phyloP scores from a whole-genome alignment of 2,113 vertebrate genomes.

The Hippocampus abdominalis region DNA sequence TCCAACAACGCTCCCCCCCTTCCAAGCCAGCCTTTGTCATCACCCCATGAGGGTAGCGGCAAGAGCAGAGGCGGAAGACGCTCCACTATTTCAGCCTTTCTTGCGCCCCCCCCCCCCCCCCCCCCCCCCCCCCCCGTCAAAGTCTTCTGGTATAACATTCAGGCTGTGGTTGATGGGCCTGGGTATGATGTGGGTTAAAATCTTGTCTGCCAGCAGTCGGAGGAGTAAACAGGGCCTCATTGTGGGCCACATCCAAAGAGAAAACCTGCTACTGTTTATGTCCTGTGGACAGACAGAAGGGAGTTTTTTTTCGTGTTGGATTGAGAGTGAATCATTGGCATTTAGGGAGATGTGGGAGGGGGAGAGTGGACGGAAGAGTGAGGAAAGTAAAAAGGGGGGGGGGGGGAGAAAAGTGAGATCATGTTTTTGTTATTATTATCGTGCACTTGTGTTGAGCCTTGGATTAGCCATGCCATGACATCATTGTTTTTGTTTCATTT shows the following conservation, averaged over 20 bases:
- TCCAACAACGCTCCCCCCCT: constrained; percentile 50
- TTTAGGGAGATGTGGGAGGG: constrained; percentile 50
- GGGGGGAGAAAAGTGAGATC: constrained; percentile 52
- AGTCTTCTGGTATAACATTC: constrained; percentile 61
- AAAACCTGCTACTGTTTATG: constrained; percentile 69
- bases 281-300: constrained; percentile 49
- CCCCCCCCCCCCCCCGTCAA: constrained; percentile 12
- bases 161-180: constrained; percentile 59
- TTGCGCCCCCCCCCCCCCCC: constrained; percentile 24
- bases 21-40: constrained; percentile 71
- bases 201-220: constrained; percentile 61
- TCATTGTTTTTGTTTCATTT: constrained; percentile 76
- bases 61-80: constrained; percentile 57
- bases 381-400: constrained; percentile 22
- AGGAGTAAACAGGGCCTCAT: constrained; percentile 73
- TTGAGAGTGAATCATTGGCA: constrained; percentile 62
- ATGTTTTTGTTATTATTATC: constrained; percentile 74
- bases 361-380: constrained; percentile 45
- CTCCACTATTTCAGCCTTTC: constrained; percentile 56
- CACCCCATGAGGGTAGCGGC: constrained; percentile 55
- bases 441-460: constrained; percentile 68
- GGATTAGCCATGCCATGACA: constrained; percentile 69
- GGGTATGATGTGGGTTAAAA: constrained; percentile 70
- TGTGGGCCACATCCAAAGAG: constrained; percentile 59
- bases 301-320: constrained; percentile 38